A percentile compares a stretch with the other conserved stretches of the same genome.
Conservation (phyloP, 2,888 invertebrate genomes). For the Cataglyphis albicans region DNA sequence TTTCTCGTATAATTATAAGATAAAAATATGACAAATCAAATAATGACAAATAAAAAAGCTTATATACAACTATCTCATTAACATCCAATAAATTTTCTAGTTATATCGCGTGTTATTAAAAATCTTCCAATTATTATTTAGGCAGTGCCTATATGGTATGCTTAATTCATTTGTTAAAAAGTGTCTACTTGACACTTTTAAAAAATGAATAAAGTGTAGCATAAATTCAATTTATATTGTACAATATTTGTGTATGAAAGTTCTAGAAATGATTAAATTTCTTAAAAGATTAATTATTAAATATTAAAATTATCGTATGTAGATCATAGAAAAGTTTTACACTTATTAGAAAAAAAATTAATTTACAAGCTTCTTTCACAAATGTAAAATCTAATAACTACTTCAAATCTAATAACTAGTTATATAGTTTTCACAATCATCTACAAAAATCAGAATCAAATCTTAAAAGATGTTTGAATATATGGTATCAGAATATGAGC, state of each 20-base stretch:
- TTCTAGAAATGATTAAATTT: slow-evolving; percentile 2
- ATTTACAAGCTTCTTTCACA: slow-evolving; percentile 38
- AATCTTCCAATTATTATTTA: slow-evolving; percentile 34
- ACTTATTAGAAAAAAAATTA: slow-evolving; percentile 2
- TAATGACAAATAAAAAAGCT: slow-evolving; percentile 29
- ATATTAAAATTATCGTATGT: not conserved
- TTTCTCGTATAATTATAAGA: slow-evolving; percentile 19
- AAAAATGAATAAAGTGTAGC: not conserved
- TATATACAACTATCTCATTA: slow-evolving; percentile 34
- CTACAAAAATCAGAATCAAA: slow-evolving; percentile 39
- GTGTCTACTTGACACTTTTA: slow-evolving; percentile 5
- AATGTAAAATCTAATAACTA: slow-evolving; percentile 57
- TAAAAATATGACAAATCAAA: slow-evolving; percentile 39
- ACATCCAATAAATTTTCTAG: slow-evolving; percentile 22
- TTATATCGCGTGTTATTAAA: slow-evolving; percentile 45
- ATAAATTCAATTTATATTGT: not conserved
- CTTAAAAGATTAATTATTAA: slow-evolving; percentile 29
- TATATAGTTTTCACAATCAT: slow-evolving; percentile 51
- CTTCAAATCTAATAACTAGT: slow-evolving; percentile 31
- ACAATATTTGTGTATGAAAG: not conserved
- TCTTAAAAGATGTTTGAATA: slow-evolving; percentile 33
- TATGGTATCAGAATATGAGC: slow-evolving; percentile 40
- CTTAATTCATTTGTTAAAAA: too few relatives aligned
- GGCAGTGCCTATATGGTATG: not conserved
- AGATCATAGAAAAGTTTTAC: not conserved